These are phyloP conservation scores for Orientallactaga bullata DNA, from an alignment of 2,113 vertebrate species.

Conservation along the genomic window DNA sequence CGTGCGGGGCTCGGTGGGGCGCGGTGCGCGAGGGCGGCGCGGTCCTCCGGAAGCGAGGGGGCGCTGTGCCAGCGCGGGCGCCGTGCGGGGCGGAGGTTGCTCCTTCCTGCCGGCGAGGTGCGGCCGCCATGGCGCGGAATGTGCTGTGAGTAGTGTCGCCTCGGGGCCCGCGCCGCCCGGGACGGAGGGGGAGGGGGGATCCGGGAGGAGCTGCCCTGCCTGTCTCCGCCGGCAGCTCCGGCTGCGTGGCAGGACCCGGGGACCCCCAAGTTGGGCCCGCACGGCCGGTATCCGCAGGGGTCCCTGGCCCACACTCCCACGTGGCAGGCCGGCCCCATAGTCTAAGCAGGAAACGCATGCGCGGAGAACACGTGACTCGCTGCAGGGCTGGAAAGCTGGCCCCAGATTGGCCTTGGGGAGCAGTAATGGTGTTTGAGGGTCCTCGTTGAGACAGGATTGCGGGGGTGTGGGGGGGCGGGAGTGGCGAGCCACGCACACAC, in stretches of 20 bases:
- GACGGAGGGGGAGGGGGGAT: background rate
- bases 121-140: conserved; percentile 73
- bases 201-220: background rate
- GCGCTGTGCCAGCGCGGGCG: conserved; percentile 52
- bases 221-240: background rate
- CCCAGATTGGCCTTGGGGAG: background rate
- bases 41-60: conserved; percentile 61
- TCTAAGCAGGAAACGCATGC: background rate
- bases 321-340: background rate
- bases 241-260: background rate
- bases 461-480: background rate
- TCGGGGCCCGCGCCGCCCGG: background rate
- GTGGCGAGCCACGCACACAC: background rate
- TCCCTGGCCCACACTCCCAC: background rate
- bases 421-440: too few species aligned
- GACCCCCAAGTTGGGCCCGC: background rate
- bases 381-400: background rate
- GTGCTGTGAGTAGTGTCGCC: conserved; percentile 68
- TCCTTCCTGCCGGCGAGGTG: conserved; percentile 37
- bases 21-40: background rate
- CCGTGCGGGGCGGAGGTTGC: conserved; percentile 1
- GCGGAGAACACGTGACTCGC: background rate
- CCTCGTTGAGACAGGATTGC: background rate
- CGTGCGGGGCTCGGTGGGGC: background rate
- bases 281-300: background rate